Percentiles rank a stretch among this genome's conserved stretches.
phyloP scores from a whole-genome alignment of 2,113 vertebrate species.

The Aviceda subcristata region DNA sequence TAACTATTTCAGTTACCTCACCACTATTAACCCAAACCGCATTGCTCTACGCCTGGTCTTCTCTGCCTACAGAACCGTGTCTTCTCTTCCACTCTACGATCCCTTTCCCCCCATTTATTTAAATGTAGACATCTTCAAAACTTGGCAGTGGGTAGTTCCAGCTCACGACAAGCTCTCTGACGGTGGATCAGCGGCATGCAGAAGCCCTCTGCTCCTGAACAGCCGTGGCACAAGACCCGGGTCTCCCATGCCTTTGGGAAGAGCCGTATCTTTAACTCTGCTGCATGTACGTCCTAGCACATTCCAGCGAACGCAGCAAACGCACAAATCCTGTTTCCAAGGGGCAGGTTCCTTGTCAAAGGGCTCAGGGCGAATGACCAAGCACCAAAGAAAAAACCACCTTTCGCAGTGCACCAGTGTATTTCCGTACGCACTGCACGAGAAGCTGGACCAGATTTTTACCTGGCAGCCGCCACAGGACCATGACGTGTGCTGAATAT shows the following conservation, averaged over 20 bases:
- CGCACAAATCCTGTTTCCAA: background rate
- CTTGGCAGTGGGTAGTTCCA: background rate
- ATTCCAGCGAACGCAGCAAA: background rate
- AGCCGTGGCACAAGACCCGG: background rate
- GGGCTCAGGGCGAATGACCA: background rate
- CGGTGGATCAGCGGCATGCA: background rate
- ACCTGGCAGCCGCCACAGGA: background rate
- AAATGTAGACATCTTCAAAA: background rate
- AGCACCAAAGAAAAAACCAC: background rate
- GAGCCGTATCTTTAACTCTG: background rate
- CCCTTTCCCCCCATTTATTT: background rate
- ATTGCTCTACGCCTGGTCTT: background rate
- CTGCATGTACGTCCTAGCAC: background rate
- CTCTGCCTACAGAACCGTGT: background rate
- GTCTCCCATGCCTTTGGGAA: background rate
- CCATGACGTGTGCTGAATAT: background rate
- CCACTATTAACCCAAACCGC: background rate
- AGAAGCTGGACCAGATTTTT: background rate
- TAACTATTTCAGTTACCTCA: background rate
- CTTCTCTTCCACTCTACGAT: background rate
- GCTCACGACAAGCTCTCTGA: background rate
- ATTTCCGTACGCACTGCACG: background rate
- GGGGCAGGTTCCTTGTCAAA: background rate
- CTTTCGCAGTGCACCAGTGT: background rate
- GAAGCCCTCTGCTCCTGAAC: background rate